A percentile compares a stretch with the other conserved stretches of the same genome.
Conservation (phyloP, 2,888 invertebrate species). For the Syrphus vitripennis region DNA sequence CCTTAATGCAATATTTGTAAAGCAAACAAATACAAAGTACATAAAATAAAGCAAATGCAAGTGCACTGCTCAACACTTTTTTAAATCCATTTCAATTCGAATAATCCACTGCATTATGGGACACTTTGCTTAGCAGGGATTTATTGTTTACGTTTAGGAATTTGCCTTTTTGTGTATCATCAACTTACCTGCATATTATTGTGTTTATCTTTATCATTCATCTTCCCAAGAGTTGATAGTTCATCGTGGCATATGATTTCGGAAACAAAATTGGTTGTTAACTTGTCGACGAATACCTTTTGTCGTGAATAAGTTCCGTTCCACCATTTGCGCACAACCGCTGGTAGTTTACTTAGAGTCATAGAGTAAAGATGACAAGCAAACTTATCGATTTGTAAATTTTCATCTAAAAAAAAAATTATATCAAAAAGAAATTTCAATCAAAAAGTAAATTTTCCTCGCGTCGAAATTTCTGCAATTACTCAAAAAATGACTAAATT, state of each 20-base stretch:
- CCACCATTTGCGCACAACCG: conserved; percentile 90
- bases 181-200: conserved; percentile 85
- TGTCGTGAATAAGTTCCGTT: conserved; percentile 85
- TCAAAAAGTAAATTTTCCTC: background rate
- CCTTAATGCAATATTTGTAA: too few species aligned
- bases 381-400: conserved; percentile 77
- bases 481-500: conserved; percentile 5
- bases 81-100: too few species aligned
- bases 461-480: background rate
- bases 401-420: conserved; percentile 71
- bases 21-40: too few species aligned
- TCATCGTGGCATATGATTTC: conserved; percentile 86
- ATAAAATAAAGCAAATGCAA: too few species aligned
- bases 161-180: background rate
- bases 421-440: conserved; percentile 7
- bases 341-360: conserved; percentile 86
- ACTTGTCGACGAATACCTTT: conserved; percentile 86
- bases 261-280: conserved; percentile 87
- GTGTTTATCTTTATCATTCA: conserved; percentile 82
- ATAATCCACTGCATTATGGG: too few species aligned
- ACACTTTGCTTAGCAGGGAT: too few species aligned
- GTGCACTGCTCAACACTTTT: too few species aligned
- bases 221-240: conserved; percentile 83
- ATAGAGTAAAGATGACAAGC: conserved; percentile 86
- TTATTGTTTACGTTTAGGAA: too few species aligned